These are phyloP conservation scores for Carettochelys insculpta DNA, from an alignment of 2,113 vertebrate genomes.

Conservation along the genomic window DNA sequence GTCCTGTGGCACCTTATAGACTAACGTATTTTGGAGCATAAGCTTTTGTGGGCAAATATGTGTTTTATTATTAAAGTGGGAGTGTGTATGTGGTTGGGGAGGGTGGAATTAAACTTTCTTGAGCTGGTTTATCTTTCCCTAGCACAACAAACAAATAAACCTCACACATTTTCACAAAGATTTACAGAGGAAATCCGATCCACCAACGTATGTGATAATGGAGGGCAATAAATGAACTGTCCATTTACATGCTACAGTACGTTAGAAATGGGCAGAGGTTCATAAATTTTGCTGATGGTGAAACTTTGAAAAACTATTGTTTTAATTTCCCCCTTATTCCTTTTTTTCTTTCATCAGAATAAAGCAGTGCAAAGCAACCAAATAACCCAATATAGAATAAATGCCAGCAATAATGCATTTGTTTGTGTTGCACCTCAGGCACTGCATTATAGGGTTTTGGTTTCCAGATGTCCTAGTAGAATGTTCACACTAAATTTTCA, in stretches of 20 bases:
- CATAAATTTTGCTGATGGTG: background rate
- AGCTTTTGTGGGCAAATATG: too few species aligned
- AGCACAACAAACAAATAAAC: background rate
- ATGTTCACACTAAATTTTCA: background rate
- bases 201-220: fast-evolving
- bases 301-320: background rate
- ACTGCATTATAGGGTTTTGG: fast-evolving
- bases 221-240: fast-evolving
- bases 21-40: too few species aligned
- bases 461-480: too few species aligned
- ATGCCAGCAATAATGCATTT: background rate
- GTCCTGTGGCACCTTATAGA: too few species aligned
- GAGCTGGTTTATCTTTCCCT: background rate
- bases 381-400: background rate
- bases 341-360: background rate
- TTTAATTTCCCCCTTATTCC: background rate
- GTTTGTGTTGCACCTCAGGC: too few species aligned
- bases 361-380: background rate
- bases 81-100: fast-evolving
- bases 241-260: background rate
- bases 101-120: background rate
- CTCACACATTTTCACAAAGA: background rate
- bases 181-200: background rate
- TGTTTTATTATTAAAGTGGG: background rate
- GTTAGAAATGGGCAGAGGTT: background rate